phyloP scores from a whole-genome alignment of 2,888 invertebrate genomes.

The Carcina quercana region DNA sequence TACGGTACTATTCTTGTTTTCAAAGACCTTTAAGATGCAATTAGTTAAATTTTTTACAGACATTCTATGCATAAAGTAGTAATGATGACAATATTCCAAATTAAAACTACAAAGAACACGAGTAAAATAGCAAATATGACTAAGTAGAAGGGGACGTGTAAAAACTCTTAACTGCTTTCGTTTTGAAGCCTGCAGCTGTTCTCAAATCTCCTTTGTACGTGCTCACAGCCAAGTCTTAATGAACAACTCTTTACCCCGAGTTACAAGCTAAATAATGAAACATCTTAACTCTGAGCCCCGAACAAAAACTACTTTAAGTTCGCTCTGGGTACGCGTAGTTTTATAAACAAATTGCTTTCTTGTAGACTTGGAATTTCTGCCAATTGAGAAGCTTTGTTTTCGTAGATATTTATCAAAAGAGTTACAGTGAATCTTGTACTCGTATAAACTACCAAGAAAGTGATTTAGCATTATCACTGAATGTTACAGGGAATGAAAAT shows the following conservation, averaged over 20 bases:
- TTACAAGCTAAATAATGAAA: too few relatives aligned
- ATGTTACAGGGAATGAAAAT: too few relatives aligned
- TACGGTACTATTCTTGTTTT: neutral
- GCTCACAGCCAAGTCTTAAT: conserved; percentile 52
- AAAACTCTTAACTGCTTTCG: conserved; percentile 8
- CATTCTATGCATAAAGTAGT: neutral
- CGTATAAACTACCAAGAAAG: too few relatives aligned
- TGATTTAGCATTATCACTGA: too few relatives aligned
- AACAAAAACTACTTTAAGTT: too few relatives aligned
- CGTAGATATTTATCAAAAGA: too few relatives aligned
- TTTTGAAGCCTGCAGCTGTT: conserved; percentile 19
- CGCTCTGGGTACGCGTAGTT: too few relatives aligned
- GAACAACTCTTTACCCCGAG: conserved; percentile 34
- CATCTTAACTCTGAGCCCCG: too few relatives aligned
- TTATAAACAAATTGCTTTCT: too few relatives aligned
- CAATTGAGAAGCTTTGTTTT: too few relatives aligned
- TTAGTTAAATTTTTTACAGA: neutral
- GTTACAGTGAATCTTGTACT: too few relatives aligned
- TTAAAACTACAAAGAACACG: neutral
- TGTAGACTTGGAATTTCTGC: too few relatives aligned
- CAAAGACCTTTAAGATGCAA: neutral
- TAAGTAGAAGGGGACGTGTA: neutral
- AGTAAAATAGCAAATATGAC: conserved; percentile 1
- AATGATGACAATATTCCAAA: neutral
- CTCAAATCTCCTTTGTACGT: conserved; percentile 53